Evolutionary conservation across 2,888 invertebrate species (phyloP), one percentile per base, ranked within the genome.

Genomic region (Protonemura montana): DNA sequence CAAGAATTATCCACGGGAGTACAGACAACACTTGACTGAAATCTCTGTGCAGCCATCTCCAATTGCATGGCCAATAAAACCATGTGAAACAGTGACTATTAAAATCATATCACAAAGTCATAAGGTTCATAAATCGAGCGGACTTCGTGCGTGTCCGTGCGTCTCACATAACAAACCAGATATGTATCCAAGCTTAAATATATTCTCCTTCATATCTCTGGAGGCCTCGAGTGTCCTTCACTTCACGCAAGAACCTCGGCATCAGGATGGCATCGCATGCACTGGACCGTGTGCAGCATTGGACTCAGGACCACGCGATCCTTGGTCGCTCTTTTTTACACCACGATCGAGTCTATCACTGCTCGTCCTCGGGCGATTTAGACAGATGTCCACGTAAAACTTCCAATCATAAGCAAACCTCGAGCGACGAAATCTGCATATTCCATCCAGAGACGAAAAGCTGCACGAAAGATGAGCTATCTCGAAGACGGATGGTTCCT

Each of bases 171-270:
- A n/a, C n/a, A n/a, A n/a, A 21, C 59, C 59, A 21, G 59, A 59
- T 59, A 16, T 59, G 16, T 84, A 85, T 77, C 82, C 86, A 41
- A 76, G 81, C 77, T 76, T 78, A 86, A 87, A 86, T 76, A 41
- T 35, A 35, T 35, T 35, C 35, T 35, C 35, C 3, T 3, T 35
- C 35, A 35, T 29, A 76, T 86, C 41, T 85, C 76, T 85, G 29
- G 42, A 28, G 59, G 35, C 77, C 25, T n/a, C 29, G 30, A 81
- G n/a, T 81, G 81, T 81, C 81, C 81, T 81, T 81, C 81, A 81
- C 29, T 7, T 30, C 21, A 78, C 59, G 21, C 59, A 21, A 35
- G 35, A 3, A 59, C 59, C 59, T 21, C 21, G 59, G 59, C 59
- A 21, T 2, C 59, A 13, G 59, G 59, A 59, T 59, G 59, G 6